Base-by-base conservation (phyloP, 2,113 vertebrate species). In the Acanthochromis polyacanthus region DNA sequence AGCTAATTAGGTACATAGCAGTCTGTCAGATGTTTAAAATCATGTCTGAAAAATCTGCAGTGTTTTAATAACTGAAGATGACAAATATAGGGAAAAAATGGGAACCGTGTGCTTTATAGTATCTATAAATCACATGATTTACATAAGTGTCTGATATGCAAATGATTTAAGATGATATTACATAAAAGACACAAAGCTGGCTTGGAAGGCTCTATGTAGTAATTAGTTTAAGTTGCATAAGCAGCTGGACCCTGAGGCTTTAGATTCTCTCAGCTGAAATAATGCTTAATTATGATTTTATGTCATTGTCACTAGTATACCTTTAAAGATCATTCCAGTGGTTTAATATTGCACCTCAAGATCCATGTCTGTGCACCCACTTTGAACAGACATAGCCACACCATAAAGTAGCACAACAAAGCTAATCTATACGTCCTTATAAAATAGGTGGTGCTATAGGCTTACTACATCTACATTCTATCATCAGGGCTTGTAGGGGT, bases 191-290 rank as follows among this genome's bases (percentile, higher is more conserved):
- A 32, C 30, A 9, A 9, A 36, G 32, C 32, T 36, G 9, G 32
- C 32, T 36, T 36, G 32, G 32, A 36, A 6, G 30, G 30, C 30
- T 5, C 6, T 6, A 30, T 30, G 30, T 4, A 40, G 38, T 66
- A 15, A 36, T 32, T 38, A 10, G 45, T 65, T 65, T 19, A 67
- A 14, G 46, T 6, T 48, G 46, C 46, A 67, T 51, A 65, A 51
- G 19, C 48, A 66, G 10, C 19, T 16, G 17, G 40, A 15, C 19
- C 10, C 16, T 66, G 11, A 15, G 48, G 11, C 16, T 66, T 66
- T 66, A 52, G 9, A 10, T 17, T 51, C 17, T 7, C 19, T 52
- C 30, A 11, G 16, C 19, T 32, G 32, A 52, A 19, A 12, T 15
- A 15, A 43, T 43, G 40, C 45, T 51, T 30, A 65, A 36, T 38